Evolutionary conservation across 2,797 vertebrate species (phyloP).

Genomic region (Crenichthys baileyi): DNA sequence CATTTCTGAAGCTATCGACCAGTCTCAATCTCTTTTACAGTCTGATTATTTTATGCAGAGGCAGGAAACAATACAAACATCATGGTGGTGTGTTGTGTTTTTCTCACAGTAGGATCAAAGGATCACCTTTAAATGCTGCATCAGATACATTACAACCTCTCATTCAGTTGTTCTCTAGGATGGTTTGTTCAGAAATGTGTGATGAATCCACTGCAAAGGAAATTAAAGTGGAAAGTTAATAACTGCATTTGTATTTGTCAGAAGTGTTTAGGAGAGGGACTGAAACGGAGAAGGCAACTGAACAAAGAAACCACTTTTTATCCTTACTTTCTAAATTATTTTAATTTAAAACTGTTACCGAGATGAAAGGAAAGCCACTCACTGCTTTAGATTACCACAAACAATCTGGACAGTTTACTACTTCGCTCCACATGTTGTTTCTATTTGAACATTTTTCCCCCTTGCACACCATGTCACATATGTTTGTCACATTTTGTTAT

Average conservation of each 20-base stretch:
- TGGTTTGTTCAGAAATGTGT: constrained; percentile 47
- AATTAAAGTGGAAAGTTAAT: constrained; percentile 45
- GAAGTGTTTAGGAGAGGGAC: constrained; percentile 9
- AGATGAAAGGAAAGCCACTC: constrained; percentile 23
- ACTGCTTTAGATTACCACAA: constrained; percentile 30
- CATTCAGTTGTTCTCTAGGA: constrained; percentile 13
- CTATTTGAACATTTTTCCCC: constrained; percentile 25
- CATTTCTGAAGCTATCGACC: not conserved
- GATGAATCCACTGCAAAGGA: constrained; percentile 49
- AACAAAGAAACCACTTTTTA: constrained; percentile 35
- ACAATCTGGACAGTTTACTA: constrained; percentile 16
- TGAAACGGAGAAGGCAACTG: not conserved
- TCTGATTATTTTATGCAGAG: not conserved
- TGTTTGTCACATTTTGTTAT: constrained; percentile 2
- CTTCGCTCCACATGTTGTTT: constrained; percentile 17
- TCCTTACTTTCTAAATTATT: constrained; percentile 24
- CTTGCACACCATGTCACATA: constrained; percentile 19
- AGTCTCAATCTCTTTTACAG: not conserved
- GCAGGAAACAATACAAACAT: not conserved
- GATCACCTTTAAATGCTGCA: not conserved
- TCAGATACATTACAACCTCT: not conserved
- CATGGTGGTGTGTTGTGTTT: not conserved
- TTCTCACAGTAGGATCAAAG: not conserved
- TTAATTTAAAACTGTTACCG: constrained; percentile 27
- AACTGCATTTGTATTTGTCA: constrained; percentile 42